Conservation (phyloP, 30 jellyfish, hydroid and myxozoan genomes). For the Sanderia malayensis region DNA sequence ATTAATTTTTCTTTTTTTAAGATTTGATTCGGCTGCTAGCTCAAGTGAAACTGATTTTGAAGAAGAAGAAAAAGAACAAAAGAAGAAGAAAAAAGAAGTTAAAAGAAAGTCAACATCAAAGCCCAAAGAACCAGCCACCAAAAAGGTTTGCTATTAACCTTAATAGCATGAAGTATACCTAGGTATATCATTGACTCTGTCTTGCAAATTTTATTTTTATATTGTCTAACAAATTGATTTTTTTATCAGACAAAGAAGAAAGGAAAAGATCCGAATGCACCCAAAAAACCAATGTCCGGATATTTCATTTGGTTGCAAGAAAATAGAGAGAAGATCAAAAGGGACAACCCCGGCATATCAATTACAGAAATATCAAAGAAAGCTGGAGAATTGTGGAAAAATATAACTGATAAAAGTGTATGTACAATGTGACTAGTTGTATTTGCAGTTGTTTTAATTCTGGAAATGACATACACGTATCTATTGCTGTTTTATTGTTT, state of each 20-base stretch:
- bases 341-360: slow-evolving; percentile 83
- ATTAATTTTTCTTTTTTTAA: no score
- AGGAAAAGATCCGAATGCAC: slow-evolving; percentile 80
- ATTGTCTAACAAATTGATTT: neutral
- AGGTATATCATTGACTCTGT: no score
- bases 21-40: slow-evolving; percentile 86
- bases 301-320: slow-evolving; percentile 73
- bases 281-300: slow-evolving; percentile 83
- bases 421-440: neutral
- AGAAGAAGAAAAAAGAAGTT: slow-evolving; percentile 55
- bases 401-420: slow-evolving; percentile 69
- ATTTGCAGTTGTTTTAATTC: neutral
- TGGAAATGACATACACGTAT: neutral
- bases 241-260: slow-evolving; percentile 19
- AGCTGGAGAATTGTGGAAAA: slow-evolving; percentile 86
- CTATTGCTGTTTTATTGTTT: neutral
- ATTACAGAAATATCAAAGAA: slow-evolving; percentile 80
- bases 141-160: slow-evolving; percentile 18
- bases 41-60: slow-evolving; percentile 53
- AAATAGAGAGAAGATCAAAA: slow-evolving; percentile 64
- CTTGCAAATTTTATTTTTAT: no score
- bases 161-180: neutral
- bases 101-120: slow-evolving; percentile 54
- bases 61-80: slow-evolving; percentile 44
- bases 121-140: slow-evolving; percentile 56